Base-by-base conservation (phyloP, 2,888 invertebrate genomes). In the Caenorhabditis sp. region DNA sequence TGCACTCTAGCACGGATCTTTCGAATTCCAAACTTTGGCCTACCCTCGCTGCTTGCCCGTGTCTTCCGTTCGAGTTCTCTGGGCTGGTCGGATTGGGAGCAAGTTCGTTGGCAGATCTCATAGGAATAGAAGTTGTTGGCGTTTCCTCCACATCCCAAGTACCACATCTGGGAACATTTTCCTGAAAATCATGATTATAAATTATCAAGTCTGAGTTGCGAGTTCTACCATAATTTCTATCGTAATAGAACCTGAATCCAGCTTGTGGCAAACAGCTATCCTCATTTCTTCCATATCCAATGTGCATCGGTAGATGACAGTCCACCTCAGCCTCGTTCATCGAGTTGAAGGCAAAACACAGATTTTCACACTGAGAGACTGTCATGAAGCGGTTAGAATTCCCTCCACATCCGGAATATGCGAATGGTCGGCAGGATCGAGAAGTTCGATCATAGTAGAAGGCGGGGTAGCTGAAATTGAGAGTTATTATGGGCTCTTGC, bases 321-420 rank as follows among this genome's bases (percentile, higher is more conserved):
- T 87, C 86, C 35, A 88, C 82, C 82, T 91, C 89, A 10, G 87
- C 86, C 22, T 75, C 82, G 44, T 76, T 83, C 72, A 88, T 79
- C 10, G 85, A 77, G 38, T 87, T 85, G 73, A 89, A 87, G 1
- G 79, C 81, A 44, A 51, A 87, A 69, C 88, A 89, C 10, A 87
- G 64, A 19, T 70, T 66, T 59, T 90, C 82, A 66, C 91, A 91
- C 47, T 92, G 90, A 5, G 81, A 77, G 8, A 89, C 41, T 6
- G 91, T 90, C 79, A 90, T 75, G 75, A 92, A 91, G 12, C 91
- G 85, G 72, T 91, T 91, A 2, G 85, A 87, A 76, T 89, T 90
- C 12, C 90, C 91, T 6, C 89, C 89, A 63, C 91, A 91, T 10
- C 91, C 91, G 3, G 89, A 86, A 82, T 90, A 91, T 12, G 87